Evolutionary conservation across 2,888 invertebrate species (phyloP), one percentile per base, ranked within the genome.

Genomic region (Entomobrya multifasciata): DNA sequence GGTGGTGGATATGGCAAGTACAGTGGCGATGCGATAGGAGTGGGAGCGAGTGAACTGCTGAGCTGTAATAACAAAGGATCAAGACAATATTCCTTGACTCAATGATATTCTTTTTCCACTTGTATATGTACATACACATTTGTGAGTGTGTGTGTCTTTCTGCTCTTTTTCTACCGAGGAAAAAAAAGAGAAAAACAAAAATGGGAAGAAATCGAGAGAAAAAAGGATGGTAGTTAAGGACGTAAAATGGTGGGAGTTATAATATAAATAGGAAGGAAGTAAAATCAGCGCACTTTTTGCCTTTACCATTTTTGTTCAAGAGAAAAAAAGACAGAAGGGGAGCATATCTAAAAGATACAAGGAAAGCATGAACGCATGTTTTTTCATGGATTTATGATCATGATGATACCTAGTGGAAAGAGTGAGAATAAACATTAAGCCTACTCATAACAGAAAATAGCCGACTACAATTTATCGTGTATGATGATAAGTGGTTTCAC

Each of bases 81-180:
- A 82, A 82, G 82, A 74, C 81, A 81, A 72, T 81, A 55, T 72
- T 81, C 80, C 55, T 81, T 72, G 52, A 81, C 81, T 81, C 72
- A 72, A 81, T 72, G 74, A 82, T 82, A 72, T 72, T 72, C 70
- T 27, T 74, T 74, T 17, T 25, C 20, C 27, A 15, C 10, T 20
- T n/a, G n/a, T n/a, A n/a, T n/a, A n/a, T n/a, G n/a, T n/a, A n/a
- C n/a, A n/a, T n/a, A n/a, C n/a, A n/a, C n/a, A n/a, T n/a, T n/a
- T n/a, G n/a, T n/a, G n/a, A n/a, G n/a, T n/a, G n/a, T n/a, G n/a
- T n/a, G n/a, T 41, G 17, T 13, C 36, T 41, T 11, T 10, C 52
- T 52, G 44, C 49, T 47, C n/a, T 62, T 62, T n/a, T n/a, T 22
- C 47, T 36, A 27, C 11, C n/a, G n/a, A n/a, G 6, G 41, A n/a